Evolutionary conservation across 2,113 vertebrate species (phyloP).

Genomic region (Gambusia affinis): DNA sequence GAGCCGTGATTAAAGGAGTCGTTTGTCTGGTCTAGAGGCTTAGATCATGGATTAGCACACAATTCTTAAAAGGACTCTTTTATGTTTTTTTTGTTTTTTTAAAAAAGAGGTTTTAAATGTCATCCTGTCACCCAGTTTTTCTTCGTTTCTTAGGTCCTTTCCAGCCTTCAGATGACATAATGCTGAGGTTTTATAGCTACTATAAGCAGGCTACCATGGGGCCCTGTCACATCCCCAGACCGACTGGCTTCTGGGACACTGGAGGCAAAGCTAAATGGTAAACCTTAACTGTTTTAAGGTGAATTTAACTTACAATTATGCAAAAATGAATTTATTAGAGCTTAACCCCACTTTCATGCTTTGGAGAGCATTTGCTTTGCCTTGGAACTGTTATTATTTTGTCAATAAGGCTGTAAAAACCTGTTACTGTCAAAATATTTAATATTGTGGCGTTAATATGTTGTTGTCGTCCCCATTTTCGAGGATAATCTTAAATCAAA

Average conservation of each 20-base stretch:
- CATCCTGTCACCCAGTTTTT: neutral
- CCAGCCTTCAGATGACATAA: constrained; percentile 94
- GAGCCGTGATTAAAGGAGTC: neutral
- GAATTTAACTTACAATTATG: neutral
- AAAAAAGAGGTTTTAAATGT: too few species aligned
- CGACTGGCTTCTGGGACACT: constrained; percentile 88
- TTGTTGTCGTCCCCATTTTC: neutral
- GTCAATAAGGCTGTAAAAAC: neutral
- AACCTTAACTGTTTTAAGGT: neutral
- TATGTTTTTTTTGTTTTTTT: too few species aligned
- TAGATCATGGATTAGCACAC: neutral
- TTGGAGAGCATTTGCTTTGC: neutral
- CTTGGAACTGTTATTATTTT: neutral
- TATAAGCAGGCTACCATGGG: constrained; percentile 92
- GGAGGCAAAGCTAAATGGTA: constrained; percentile 94
- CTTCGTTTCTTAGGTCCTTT: constrained; percentile 84
- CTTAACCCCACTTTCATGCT: neutral
- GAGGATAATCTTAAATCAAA: too few species aligned
- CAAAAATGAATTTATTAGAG: neutral
- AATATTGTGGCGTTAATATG: neutral
- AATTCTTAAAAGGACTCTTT: neutral
- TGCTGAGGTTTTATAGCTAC: constrained; percentile 94
- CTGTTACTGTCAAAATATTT: neutral
- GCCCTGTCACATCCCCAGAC: constrained; percentile 86
- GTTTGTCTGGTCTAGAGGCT: neutral